Evolutionary conservation across 2,113 vertebrate genomes (phyloP).

Genomic region (Gracilinanus agilis): DNA sequence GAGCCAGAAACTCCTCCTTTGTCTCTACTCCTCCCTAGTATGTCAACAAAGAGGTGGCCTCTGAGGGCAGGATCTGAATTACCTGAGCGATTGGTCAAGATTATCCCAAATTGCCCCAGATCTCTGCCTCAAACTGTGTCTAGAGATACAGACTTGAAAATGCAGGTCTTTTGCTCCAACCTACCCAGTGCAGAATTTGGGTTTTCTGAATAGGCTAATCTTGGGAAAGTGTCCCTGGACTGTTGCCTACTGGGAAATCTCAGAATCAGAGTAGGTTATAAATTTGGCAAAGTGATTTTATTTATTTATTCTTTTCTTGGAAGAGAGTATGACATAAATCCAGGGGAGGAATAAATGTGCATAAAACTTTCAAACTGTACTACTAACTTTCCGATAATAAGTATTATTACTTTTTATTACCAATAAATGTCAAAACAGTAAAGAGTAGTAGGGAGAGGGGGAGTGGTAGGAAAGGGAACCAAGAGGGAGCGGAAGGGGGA

Average conservation of each 20-base stretch:
- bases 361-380: conserved; percentile 67
- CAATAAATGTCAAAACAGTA: conserved; percentile 66
- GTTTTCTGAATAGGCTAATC: conserved; percentile 59
- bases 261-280: conserved; percentile 67
- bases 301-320: conserved; percentile 73
- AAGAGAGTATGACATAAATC: conserved; percentile 68
- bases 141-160: not conserved
- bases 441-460: conserved; percentile 47
- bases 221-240: conserved; percentile 53
- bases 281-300: conserved; percentile 72
- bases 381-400: conserved; percentile 69
- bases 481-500: conserved; percentile 12
- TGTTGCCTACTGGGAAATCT: conserved; percentile 70
- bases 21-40: conserved; percentile 52
- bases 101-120: not conserved
- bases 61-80: not conserved
- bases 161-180: conserved; percentile 26
- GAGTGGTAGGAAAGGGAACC: conserved; percentile 19
- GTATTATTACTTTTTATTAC: conserved; percentile 73
- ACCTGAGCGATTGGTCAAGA: not conserved
- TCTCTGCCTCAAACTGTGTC: not conserved
- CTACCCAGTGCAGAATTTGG: not conserved
- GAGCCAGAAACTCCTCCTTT: conserved; percentile 33
- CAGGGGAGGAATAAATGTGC: conserved; percentile 62
- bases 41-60: conserved; percentile 41